A percentile compares a stretch with the other conserved stretches of the same genome.
These are phyloP conservation scores for Cyaniris semiargus DNA, from an alignment of 2,888 invertebrate genomes.

Conservation along the genomic window DNA sequence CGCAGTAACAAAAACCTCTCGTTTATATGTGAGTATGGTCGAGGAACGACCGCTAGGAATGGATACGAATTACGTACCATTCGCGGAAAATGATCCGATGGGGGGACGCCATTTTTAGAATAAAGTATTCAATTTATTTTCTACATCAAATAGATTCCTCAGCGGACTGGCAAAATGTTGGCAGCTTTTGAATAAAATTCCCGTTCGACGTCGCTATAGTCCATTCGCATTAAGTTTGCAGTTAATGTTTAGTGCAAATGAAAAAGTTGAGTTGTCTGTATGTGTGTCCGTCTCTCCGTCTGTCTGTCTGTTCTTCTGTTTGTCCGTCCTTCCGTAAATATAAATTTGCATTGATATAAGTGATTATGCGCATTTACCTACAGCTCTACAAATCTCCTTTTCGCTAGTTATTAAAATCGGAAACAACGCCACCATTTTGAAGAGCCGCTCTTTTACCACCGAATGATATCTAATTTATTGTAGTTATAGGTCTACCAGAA, in stretches of 20 bases:
- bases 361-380: no score
- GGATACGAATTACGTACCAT: constrained; percentile 26
- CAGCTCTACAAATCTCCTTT: no score
- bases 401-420: no score
- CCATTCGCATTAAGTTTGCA: background rate
- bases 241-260: background rate
- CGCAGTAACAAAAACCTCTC: background rate
- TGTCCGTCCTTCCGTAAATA: no score
- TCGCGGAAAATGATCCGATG: constrained; percentile 20
- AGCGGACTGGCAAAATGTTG: background rate
- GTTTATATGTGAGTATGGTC: background rate
- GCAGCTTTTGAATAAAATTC: background rate
- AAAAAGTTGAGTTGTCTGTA: background rate
- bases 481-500: no score
- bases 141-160: constrained; percentile 16
- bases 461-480: no score
- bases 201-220: background rate
- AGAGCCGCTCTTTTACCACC: no score
- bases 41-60: constrained; percentile 13
- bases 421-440: no score
- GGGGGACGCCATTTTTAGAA: constrained; percentile 4
- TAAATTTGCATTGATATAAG: no score
- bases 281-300: no score
- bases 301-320: no score
- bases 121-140: constrained; percentile 29